phyloP scores from a whole-genome alignment of 2,888 invertebrate genomes.

The Drosophila hamatofila region DNA sequence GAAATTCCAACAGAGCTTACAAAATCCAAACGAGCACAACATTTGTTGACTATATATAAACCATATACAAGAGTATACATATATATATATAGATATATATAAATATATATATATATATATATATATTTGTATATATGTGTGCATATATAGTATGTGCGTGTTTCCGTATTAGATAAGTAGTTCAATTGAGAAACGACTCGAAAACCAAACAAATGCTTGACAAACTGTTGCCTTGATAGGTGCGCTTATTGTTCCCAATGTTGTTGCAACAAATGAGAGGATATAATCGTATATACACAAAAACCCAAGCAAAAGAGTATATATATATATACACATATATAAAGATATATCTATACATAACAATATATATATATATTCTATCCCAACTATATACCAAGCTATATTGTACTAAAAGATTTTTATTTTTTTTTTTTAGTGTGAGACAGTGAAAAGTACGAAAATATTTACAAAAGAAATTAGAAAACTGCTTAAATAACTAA shows the following conservation, averaged over 20 bases:
- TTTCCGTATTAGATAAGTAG: constrained; percentile 52
- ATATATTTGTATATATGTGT: constrained; percentile 13
- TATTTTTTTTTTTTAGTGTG: constrained; percentile 26
- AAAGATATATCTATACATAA: constrained; percentile 21
- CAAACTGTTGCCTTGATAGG: constrained; percentile 56
- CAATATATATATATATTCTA: constrained; percentile 27
- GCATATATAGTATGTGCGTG: not conserved
- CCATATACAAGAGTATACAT: constrained; percentile 29
- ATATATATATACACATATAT: constrained; percentile 17
- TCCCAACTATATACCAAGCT: constrained; percentile 40
- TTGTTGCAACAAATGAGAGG: constrained; percentile 38
- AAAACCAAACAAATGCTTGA: constrained; percentile 43
- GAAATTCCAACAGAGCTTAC: constrained; percentile 44
- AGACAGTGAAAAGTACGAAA: constrained; percentile 15
- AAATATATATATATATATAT: constrained; percentile 18
- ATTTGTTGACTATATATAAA: constrained; percentile 52
- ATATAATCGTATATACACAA: constrained; percentile 31
- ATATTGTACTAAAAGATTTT: constrained; percentile 40
- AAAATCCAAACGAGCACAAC: constrained; percentile 50
- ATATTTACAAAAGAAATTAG: constrained; percentile 37
- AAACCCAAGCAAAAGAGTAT: not conserved
- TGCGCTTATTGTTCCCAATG: constrained; percentile 53
- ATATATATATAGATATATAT: constrained; percentile 17
- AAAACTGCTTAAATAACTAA: constrained; percentile 17
- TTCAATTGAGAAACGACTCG: constrained; percentile 27